Conservation (phyloP, 2,113 vertebrate species). For the Ceyx margarethae region DNA sequence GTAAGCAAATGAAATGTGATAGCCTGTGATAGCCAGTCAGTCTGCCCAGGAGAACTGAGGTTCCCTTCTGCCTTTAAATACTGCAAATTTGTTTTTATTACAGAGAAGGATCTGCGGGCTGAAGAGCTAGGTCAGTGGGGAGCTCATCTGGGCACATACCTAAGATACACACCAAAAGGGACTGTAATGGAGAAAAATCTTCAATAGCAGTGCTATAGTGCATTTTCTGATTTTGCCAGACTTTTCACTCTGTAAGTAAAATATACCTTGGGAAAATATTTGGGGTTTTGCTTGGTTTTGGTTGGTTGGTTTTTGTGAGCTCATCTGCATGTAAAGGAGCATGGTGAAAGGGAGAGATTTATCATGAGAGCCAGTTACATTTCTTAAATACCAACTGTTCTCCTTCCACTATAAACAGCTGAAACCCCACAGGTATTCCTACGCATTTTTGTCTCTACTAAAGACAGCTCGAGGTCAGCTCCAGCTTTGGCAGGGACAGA, state of each 20-base stretch:
- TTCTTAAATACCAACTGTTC: not conserved
- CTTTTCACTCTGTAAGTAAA: not conserved
- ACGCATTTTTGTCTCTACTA: rapidly evolving
- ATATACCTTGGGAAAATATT: not conserved
- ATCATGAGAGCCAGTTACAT: not conserved
- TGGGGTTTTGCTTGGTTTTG: not conserved
- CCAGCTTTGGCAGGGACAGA: not conserved
- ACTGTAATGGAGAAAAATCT: not conserved
- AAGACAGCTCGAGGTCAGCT: not conserved
- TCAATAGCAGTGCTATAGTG: not conserved
- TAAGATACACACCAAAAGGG: not conserved
- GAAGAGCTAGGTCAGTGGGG: not conserved
- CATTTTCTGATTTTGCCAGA: not conserved
- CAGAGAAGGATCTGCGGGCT: not conserved
- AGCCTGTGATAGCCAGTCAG: not conserved
- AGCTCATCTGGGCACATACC: not conserved
- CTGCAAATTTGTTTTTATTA: not conserved
- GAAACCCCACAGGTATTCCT: not conserved
- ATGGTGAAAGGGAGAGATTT: not conserved
- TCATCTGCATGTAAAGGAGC: not conserved
- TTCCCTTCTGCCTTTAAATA: not conserved
- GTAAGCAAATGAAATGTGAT: not conserved
- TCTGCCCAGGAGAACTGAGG: not conserved
- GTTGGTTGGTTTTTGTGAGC: not conserved
- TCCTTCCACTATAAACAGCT: rapidly evolving